Conservation (phyloP, 2,888 invertebrate species). For the Lasioglossum villosulum region DNA sequence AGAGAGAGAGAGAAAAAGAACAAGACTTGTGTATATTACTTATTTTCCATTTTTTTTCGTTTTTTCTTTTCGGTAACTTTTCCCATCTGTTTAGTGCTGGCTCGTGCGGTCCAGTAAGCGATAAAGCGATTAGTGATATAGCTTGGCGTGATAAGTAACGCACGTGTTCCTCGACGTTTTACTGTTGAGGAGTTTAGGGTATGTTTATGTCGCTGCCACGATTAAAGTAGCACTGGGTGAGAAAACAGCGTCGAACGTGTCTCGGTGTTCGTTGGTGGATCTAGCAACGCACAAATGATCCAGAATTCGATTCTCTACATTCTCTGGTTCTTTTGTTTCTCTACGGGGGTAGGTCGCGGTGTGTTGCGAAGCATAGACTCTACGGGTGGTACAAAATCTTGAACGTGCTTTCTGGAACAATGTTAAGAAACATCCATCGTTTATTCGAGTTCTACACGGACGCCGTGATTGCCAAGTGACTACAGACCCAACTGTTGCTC, state of each 20-base stretch:
- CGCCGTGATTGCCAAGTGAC: constrained; percentile 10
- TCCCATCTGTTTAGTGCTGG: constrained; percentile 46
- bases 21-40: constrained; percentile 26
- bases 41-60: constrained; percentile 2
- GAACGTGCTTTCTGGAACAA: not conserved
- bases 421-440: constrained; percentile 28
- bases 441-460: constrained; percentile 30
- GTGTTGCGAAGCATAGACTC: constrained; percentile 1
- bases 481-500: constrained; percentile 23
- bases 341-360: not conserved
- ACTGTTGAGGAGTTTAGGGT: constrained; percentile 52
- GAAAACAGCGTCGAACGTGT: constrained; percentile 22
- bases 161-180: constrained; percentile 57
- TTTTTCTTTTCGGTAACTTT: constrained; percentile 2
- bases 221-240: constrained; percentile 33
- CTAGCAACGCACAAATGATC: not conserved
- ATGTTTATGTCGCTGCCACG: constrained; percentile 59
- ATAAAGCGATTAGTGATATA: constrained; percentile 64
- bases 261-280: not conserved
- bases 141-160: constrained; percentile 58
- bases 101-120: constrained; percentile 60
- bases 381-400: not conserved
- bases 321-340: not conserved
- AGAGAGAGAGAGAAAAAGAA: constrained; percentile 23
- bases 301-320: constrained; percentile 2